Evolutionary conservation across 2,113 vertebrate genomes (phyloP).

Genomic region (Acanthisitta chloris): DNA sequence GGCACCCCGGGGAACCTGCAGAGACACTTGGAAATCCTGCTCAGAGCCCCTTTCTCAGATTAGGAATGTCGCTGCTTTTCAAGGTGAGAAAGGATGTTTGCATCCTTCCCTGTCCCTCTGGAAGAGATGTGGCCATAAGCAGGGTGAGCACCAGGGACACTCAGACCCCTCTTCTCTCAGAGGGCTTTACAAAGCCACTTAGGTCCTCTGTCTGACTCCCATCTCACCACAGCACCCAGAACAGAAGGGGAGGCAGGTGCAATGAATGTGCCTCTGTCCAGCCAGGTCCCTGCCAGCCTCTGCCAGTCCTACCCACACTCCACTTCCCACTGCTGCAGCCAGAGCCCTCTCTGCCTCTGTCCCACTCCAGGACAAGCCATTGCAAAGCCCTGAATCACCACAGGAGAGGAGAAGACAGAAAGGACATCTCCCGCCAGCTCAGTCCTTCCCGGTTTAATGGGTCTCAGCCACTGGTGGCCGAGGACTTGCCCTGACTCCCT

Average conservation of each 20-base stretch:
- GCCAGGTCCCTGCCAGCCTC: neutral
- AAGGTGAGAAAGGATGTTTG: neutral
- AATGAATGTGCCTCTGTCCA: neutral
- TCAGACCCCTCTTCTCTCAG: neutral
- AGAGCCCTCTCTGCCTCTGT: neutral
- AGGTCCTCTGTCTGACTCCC: neutral
- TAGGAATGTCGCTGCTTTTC: neutral
- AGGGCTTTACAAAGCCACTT: neutral
- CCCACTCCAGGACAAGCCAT: neutral
- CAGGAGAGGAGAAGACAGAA: neutral
- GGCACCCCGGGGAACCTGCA: neutral
- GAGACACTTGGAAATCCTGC: neutral
- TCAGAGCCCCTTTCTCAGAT: neutral
- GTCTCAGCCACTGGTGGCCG: fast-evolving
- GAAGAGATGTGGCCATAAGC: neutral
- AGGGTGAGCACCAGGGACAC: fast-evolving
- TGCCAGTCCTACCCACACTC: neutral
- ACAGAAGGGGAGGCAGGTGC: fast-evolving
- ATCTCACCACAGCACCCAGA: fast-evolving
- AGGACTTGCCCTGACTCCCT: neutral
- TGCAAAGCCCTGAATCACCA: neutral
- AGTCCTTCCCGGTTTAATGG: neutral
- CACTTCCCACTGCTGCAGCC: neutral
- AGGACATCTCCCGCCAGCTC: neutral
- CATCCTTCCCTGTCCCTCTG: neutral